Evolutionary conservation across 1,140 invertebrate genomes (phyloP).

Genomic region (Drosophila sulfurigaster): DNA sequence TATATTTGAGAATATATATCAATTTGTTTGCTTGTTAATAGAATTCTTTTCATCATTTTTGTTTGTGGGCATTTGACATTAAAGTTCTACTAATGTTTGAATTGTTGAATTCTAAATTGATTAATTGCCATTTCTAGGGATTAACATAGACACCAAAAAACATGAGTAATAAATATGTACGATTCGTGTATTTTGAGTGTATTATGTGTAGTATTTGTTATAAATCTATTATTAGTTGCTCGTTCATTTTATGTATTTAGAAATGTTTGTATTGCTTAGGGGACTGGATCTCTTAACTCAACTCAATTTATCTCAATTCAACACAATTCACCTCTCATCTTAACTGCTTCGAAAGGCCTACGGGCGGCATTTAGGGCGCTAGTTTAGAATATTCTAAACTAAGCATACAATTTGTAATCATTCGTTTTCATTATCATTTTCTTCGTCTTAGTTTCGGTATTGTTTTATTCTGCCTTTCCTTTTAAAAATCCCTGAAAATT

Average conservation of each 20-base stretch:
- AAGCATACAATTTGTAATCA: constrained; percentile 34
- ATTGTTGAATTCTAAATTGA: constrained; percentile 74
- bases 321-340: constrained; percentile 20
- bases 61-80: constrained; percentile 45
- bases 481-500: constrained; percentile 74
- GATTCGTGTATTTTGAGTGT: constrained; percentile 23
- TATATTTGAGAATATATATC: constrained; percentile 48
- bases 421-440: constrained; percentile 11
- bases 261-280: constrained; percentile 57
- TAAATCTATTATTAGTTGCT: constrained; percentile 31
- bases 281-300: constrained; percentile 19
- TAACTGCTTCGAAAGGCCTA: constrained; percentile 64
- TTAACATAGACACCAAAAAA: constrained; percentile 82
- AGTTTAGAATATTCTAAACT: constrained; percentile 32
- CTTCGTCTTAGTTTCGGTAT: constrained; percentile 16
- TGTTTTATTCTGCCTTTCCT: constrained; percentile 49
- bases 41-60: neutral
- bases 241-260: constrained; percentile 12
- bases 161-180: constrained; percentile 54
- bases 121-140: constrained; percentile 76
- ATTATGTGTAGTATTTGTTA: constrained; percentile 9
- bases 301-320: constrained; percentile 14
- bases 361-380: constrained; percentile 68
- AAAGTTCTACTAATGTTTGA: constrained; percentile 63
- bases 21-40: constrained; percentile 39